Evolutionary conservation across 2,797 vertebrate genomes (phyloP).

Genomic region (Chloroceryle amazona): DNA sequence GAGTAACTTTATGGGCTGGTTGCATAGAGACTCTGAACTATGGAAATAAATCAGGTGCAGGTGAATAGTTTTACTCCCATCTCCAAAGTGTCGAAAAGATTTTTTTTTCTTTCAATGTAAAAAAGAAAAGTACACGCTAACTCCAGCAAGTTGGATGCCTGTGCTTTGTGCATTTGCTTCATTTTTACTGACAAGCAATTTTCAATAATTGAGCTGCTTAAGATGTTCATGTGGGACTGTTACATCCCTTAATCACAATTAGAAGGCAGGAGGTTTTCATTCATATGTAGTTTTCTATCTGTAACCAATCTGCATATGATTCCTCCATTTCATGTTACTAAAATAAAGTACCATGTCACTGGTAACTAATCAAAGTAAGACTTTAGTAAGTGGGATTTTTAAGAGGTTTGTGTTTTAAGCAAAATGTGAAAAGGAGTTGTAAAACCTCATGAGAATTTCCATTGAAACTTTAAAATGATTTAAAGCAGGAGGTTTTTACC

Average conservation of each 20-base stretch:
- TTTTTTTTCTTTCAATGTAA: neutral
- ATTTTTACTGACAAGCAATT: neutral
- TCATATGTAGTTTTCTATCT: neutral
- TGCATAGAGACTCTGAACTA: neutral
- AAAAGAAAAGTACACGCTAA: neutral
- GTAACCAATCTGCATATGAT: neutral
- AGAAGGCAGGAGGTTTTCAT: neutral
- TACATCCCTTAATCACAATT: neutral
- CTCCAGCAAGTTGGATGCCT: neutral
- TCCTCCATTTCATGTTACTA: neutral
- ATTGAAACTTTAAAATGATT: neutral
- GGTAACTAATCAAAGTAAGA: neutral
- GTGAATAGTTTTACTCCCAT: neutral
- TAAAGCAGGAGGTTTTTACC: neutral
- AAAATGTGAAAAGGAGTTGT: neutral
- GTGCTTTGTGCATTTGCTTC: neutral
- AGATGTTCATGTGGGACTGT: neutral
- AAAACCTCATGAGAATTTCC: neutral
- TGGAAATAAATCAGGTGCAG: neutral
- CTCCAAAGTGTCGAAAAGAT: neutral
- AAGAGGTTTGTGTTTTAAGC: neutral
- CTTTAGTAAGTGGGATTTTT: neutral
- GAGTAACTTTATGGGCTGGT: neutral
- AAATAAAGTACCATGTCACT: neutral
- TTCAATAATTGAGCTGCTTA: neutral